Evolutionary conservation across 2,113 vertebrate species (phyloP).

Genomic region (Campylorhamphus procurvoides): DNA sequence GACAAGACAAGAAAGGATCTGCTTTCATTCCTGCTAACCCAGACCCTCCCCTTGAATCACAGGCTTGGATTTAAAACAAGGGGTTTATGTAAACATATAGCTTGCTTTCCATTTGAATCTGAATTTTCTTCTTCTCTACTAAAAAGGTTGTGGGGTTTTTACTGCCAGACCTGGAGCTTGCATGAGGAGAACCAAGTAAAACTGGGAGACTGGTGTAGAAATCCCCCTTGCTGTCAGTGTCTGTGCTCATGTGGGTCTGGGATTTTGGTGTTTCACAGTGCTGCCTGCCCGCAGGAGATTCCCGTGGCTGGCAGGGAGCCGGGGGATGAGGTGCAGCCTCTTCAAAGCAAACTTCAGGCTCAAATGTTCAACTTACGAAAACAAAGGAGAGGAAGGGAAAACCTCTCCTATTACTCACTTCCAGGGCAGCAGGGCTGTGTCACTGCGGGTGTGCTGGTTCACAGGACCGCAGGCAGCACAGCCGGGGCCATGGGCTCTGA

Average conservation of each 20-base stretch:
- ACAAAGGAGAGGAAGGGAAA: not conserved
- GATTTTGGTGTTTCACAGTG: not conserved
- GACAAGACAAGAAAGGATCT: not conserved
- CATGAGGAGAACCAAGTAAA: not conserved
- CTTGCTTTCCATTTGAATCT: not conserved
- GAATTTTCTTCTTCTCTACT: not conserved
- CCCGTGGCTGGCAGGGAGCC: accelerated
- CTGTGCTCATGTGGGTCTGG: accelerated
- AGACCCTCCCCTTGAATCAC: slow-evolving; percentile 41
- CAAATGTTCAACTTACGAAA: not conserved
- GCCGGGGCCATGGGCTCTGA: not conserved
- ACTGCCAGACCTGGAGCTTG: not conserved
- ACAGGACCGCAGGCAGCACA: accelerated
- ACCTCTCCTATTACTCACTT: not conserved
- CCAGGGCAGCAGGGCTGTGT: not conserved
- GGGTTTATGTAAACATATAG: slow-evolving; percentile 23
- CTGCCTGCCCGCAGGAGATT: accelerated
- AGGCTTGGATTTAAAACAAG: not conserved
- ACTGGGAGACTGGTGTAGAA: not conserved
- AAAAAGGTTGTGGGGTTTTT: not conserved
- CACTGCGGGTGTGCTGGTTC: accelerated
- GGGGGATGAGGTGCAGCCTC: accelerated
- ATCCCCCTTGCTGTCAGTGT: not conserved
- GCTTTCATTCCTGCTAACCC: not conserved
- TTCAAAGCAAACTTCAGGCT: not conserved